Conservation (phyloP, 2,797 vertebrate species). For the Acanthiza pusilla region DNA sequence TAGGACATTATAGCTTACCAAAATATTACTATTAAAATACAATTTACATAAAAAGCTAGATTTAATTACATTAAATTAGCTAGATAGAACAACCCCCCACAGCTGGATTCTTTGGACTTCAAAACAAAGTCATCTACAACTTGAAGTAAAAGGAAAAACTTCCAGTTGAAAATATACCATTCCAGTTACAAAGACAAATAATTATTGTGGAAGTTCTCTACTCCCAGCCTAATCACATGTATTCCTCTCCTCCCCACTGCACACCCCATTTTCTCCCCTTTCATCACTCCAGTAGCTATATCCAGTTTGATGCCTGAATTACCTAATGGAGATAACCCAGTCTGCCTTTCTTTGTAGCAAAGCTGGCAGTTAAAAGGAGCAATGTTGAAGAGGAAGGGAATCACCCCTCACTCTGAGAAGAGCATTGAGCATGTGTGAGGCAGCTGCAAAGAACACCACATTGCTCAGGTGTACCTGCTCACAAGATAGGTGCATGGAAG, state of each 20-base stretch:
- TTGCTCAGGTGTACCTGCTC: background rate
- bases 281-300: background rate
- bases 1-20: background rate
- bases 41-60: background rate
- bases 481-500: background rate
- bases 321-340: background rate
- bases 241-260: background rate
- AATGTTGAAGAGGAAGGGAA: background rate
- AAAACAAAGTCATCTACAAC: background rate
- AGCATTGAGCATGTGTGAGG: rapidly evolving
- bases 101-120: background rate
- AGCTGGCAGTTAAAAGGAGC: background rate
- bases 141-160: background rate
- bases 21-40: background rate
- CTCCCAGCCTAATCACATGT: background rate
- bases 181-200: background rate
- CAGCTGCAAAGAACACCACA: background rate
- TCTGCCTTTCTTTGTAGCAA: background rate
- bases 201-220: background rate
- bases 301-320: background rate
- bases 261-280: background rate
- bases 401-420: background rate
- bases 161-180: background rate
- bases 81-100: background rate
- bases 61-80: background rate